Base-by-base conservation (phyloP, 1,140 invertebrate genomes). In the Neelides sp. region DNA sequence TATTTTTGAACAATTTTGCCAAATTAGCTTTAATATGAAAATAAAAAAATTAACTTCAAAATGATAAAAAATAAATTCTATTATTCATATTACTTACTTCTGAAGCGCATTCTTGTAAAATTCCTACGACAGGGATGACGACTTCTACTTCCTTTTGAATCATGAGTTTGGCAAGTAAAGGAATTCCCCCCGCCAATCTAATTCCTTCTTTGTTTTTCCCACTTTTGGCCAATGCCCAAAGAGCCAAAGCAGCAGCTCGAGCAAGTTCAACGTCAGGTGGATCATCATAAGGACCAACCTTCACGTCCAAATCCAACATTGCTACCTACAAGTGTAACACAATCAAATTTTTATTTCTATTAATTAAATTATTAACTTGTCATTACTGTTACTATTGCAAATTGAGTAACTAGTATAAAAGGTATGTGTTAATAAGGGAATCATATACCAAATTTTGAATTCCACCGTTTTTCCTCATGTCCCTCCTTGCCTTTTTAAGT, bases 161-260 rank as follows among this genome's bases (percentile, higher is more conserved):
- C 2, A 94, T 65, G 13, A 92, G 74, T 63, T 76, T 74, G 2
- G 83, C 82, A 64, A 94, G 77, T 1, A 92, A 64, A 0, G 81
- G 82, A 4, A 93, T 80, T 52, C 82, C 79, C 1, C 89, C 89
- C 41, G 80, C 80, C 59, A 81, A 82, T 49, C 85, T 75, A 78
- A 94, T 86, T 17, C 81, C 76, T 58, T 87, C 79, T 57, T 85
- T 85, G 57, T 91, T 89, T 63, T 86, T 83, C 37, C 76, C 77
- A 36, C 85, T 91, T 24, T 79, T 78, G 19, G 86, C 84, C 58
- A 90, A 71, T 2, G 86, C 84, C 78, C 86, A 90, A 0, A 95
- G 66, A 0, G 89, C 87, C 55, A 83, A 79, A 0, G 85, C 83
- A 5, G 85, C 84, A 32, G 82, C 84, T 23, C 80, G 72, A 0